phyloP scores from a whole-genome alignment of 2,797 vertebrate species.

The Manis crassicaudata region DNA sequence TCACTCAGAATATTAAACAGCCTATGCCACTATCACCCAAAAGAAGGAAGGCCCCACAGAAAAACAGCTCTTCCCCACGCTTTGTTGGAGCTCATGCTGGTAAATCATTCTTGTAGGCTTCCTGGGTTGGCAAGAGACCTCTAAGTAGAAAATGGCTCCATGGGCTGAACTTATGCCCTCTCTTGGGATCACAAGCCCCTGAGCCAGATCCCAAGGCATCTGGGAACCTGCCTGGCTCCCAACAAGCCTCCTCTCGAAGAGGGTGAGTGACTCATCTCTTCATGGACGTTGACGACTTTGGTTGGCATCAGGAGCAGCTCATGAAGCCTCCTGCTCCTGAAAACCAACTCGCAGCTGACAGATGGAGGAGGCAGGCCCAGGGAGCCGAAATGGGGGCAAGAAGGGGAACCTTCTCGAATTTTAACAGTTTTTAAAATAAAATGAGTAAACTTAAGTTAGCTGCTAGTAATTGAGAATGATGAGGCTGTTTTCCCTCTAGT shows the following conservation, averaged over 20 bases:
- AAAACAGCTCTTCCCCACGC: neutral
- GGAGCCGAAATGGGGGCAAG: neutral
- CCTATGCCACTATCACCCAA: neutral
- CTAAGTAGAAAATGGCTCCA: neutral
- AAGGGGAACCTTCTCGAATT: slow-evolving; percentile 8
- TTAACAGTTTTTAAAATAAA: slow-evolving; percentile 59
- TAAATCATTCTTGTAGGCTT: neutral
- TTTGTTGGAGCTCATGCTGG: neutral
- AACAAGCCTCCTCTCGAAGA: slow-evolving; percentile 16
- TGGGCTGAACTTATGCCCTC: neutral
- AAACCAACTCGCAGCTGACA: neutral
- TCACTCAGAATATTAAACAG: slow-evolving; percentile 37
- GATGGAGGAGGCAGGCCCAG: slow-evolving; percentile 4
- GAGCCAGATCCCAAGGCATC: neutral
- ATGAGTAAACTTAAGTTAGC: slow-evolving; percentile 51
- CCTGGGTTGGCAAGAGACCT: neutral
- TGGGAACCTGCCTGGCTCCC: slow-evolving; percentile 17
- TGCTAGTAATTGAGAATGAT: slow-evolving; percentile 70
- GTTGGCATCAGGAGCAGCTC: slow-evolving; percentile 52
- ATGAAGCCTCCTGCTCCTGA: slow-evolving; percentile 63
- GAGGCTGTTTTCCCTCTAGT: slow-evolving; percentile 66
- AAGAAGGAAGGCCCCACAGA: neutral
- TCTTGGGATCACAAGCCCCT: neutral
- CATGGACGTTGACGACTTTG: slow-evolving; percentile 42
- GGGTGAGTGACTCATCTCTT: slow-evolving; percentile 59